Conservation (phyloP, 2,797 vertebrate species). For the Thalassophryne amazonica region DNA sequence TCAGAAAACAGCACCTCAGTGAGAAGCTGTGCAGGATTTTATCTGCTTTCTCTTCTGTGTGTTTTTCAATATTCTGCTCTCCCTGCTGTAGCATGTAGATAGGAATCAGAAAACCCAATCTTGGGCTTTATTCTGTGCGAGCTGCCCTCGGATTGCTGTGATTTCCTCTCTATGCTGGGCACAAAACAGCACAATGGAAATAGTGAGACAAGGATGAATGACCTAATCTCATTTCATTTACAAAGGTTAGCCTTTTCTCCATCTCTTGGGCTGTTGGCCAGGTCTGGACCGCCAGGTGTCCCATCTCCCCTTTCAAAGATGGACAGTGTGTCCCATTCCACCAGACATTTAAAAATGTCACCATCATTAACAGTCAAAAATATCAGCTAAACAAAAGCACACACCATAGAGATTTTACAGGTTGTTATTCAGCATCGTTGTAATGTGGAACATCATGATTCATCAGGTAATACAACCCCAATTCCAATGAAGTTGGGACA, state of each 20-base stretch:
- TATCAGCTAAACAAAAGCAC: conserved; percentile 10
- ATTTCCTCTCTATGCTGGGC: conserved; percentile 35
- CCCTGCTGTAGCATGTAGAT: background rate
- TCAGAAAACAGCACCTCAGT: conserved; percentile 2
- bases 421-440: too few species aligned
- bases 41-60: too few species aligned
- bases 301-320: conserved; percentile 41
- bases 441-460: too few species aligned
- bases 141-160: conserved; percentile 19
- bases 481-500: too few species aligned
- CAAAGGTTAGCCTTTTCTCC: conserved; percentile 57
- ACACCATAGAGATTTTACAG: too few species aligned
- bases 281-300: conserved; percentile 55
- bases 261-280: conserved; percentile 44
- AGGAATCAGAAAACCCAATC: background rate
- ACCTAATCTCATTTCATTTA: conserved; percentile 58
- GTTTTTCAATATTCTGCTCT: conserved; percentile 2
- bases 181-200: conserved; percentile 37
- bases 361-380: conserved; percentile 48
- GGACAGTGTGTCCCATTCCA: conserved; percentile 45
- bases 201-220: conserved; percentile 60
- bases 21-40: too few species aligned
- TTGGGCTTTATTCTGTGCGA: conserved; percentile 15
- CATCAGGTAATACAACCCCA: too few species aligned
- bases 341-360: conserved; percentile 69